Evolutionary conservation across 2,113 vertebrate species (phyloP).

Genomic region (Helogale parvula): DNA sequence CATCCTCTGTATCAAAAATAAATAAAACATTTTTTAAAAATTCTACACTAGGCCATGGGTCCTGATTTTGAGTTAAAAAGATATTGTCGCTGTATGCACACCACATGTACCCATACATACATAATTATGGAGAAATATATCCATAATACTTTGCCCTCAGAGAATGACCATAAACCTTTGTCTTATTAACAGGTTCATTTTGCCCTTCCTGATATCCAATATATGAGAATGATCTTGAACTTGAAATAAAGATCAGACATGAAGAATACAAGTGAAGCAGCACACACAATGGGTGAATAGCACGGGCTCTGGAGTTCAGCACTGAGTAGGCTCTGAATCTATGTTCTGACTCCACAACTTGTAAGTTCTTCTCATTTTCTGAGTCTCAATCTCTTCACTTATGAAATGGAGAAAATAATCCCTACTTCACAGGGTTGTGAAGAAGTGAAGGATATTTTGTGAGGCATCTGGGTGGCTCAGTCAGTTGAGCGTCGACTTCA

Average conservation of each 20-base stretch:
- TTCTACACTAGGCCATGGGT: not conserved
- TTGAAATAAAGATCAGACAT: not conserved
- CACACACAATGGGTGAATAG: not conserved
- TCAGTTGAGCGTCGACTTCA: rapidly evolving
- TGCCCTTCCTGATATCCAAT: not conserved
- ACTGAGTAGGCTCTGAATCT: not conserved
- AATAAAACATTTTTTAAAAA: too few species aligned
- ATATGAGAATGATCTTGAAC: not conserved
- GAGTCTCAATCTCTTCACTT: not conserved
- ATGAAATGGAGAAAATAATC: not conserved
- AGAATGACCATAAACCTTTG: not conserved
- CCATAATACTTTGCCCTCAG: not conserved
- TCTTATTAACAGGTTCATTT: not conserved
- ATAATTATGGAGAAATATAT: not conserved
- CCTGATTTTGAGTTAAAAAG: not conserved
- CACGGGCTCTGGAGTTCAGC: not conserved
- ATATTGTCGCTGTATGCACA: not conserved
- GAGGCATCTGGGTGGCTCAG: not conserved
- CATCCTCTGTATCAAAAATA: too few species aligned
- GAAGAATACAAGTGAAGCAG: not conserved
- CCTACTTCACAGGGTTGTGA: not conserved
- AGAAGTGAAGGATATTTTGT: not conserved
- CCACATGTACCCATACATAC: too few species aligned
- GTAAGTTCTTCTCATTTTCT: not conserved
- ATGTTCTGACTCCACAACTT: not conserved